Evolutionary conservation across 30 jellyfish, hydroid and myxozoan species (phyloP).

Genomic region (Catostylus mosaicus): DNA sequence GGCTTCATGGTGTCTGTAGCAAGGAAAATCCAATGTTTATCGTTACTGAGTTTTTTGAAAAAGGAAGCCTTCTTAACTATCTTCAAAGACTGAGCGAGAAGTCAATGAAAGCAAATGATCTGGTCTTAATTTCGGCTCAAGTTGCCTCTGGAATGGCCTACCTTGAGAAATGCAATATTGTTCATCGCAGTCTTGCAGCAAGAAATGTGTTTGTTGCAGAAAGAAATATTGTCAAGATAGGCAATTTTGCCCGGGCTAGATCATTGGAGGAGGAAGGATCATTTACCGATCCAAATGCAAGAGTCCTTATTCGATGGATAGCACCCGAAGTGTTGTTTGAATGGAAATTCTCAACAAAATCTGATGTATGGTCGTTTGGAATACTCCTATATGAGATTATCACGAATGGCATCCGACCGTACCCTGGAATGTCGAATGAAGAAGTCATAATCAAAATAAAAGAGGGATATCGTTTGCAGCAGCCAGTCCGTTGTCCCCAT

Average conservation of each 20-base stretch:
- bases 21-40: constrained; percentile 3
- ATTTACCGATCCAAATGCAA: constrained; percentile 21
- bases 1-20: constrained; percentile 56
- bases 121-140: constrained; percentile 68
- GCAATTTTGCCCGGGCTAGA: constrained; percentile 74
- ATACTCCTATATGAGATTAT: constrained; percentile 63
- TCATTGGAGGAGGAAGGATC: constrained; percentile 26
- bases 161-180: constrained; percentile 41
- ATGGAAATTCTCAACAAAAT: constrained; percentile 26
- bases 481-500: constrained; percentile 79
- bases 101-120: constrained; percentile 36
- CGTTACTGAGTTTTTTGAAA: constrained; percentile 14
- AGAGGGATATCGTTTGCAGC: constrained; percentile 70
- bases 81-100: constrained; percentile 35
- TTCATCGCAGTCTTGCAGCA: constrained; percentile 72
- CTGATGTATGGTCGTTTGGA: constrained; percentile 54
- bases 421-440: constrained; percentile 82
- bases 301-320: constrained; percentile 77
- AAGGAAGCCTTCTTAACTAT: constrained; percentile 59
- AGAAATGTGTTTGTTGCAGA: constrained; percentile 67
- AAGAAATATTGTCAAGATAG: constrained; percentile 50
- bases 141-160: constrained; percentile 84
- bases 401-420: constrained; percentile 67
- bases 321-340: constrained; percentile 76
- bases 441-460: constrained; percentile 56